Evolutionary conservation across 92 coral and sea anemone species (phyloP), one percentile per base, ranked within the genome.

Genomic region (Galaxea fascicularis): DNA sequence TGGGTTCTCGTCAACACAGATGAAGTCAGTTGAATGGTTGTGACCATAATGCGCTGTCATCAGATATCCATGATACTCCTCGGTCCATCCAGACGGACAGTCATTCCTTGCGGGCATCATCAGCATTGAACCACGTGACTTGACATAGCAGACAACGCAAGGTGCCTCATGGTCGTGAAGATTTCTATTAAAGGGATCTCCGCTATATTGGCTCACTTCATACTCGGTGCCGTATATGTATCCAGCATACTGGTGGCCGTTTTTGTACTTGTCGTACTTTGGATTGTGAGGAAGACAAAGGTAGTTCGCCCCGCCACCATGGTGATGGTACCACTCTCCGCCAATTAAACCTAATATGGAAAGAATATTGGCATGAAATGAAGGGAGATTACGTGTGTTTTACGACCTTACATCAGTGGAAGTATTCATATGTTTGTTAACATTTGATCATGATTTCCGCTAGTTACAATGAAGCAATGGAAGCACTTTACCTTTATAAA

Each of bases 1-100:
- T 4, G 94, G 82, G 26, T 87, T 31, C 39, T 72, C 31, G 60
- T 90, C 94, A 4, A 90, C 94, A 72, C 94, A 90, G 25, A 58
- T 58, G 64, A 58, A 58, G 9, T 58, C 64, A 4, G 21, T 16
- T 58, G 64, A 58, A 58, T 58, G 64, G 4, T n/a, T 58, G 64
- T 58, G 64, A 0, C 4, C 26, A 58, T 58, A 17, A 58, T 8
- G 0, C 18, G n/a, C 26, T 5, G 64, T 58, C 64, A 58, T 58
- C 64, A 58, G 25, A 17, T 58, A 58, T 8, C 64, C 64, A 35
- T 35, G 41, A 35, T 35, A 35, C 41, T 35, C 41, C 41, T 35
- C 41, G 41, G 85, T 80, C 85, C 85, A 80, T 31, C 85, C 85
- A 46, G 85, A 53, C 25, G 85, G 85, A 80, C 85, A 80, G 24